A percentile compares a stretch with the other conserved stretches of the same genome.
Evolutionary conservation across 2,888 invertebrate species (phyloP).

Genomic region (Sicus ferrugineus): DNA sequence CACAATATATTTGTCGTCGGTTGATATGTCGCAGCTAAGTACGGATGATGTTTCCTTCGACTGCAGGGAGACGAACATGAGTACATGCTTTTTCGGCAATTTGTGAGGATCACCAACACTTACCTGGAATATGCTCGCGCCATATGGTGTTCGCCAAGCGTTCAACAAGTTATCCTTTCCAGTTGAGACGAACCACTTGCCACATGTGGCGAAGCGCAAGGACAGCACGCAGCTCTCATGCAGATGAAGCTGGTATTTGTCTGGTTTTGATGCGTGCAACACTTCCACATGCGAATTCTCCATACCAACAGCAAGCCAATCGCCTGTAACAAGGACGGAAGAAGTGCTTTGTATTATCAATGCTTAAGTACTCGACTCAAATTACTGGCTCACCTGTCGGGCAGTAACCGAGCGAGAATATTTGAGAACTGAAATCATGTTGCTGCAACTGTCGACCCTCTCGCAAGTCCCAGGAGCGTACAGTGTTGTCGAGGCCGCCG

Average conservation of each 20-base stretch:
- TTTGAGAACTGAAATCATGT: constrained; percentile 93
- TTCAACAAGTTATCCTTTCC: constrained; percentile 97
- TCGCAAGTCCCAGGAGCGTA: constrained; percentile 94
- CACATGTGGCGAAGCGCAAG: constrained; percentile 91
- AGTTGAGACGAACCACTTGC: constrained; percentile 99
- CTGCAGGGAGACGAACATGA: constrained; percentile 64
- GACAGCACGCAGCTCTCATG: constrained; percentile 98
- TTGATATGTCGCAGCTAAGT: constrained; percentile 96
- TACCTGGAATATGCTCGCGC: constrained; percentile 98
- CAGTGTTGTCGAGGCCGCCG: constrained; percentile 95
- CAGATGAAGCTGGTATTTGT: constrained; percentile 94
- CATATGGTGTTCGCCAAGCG: constrained; percentile 98
- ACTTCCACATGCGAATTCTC: constrained; percentile 98
- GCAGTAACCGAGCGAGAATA: constrained; percentile 88
- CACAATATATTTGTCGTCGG: constrained; percentile 97
- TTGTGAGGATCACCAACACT: constrained; percentile 34
- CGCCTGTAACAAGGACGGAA: constrained; percentile 66
- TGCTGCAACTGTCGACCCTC: constrained; percentile 94
- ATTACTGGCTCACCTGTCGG: constrained; percentile 74
- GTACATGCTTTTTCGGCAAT: neutral
- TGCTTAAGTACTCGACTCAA: neutral
- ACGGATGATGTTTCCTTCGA: constrained; percentile 97
- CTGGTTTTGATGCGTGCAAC: constrained; percentile 86
- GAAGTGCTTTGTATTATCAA: neutral
- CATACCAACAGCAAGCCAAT: constrained; percentile 98